Base-by-base conservation (phyloP, 2,888 invertebrate genomes). In the Eristalinus sepulchralis region DNA sequence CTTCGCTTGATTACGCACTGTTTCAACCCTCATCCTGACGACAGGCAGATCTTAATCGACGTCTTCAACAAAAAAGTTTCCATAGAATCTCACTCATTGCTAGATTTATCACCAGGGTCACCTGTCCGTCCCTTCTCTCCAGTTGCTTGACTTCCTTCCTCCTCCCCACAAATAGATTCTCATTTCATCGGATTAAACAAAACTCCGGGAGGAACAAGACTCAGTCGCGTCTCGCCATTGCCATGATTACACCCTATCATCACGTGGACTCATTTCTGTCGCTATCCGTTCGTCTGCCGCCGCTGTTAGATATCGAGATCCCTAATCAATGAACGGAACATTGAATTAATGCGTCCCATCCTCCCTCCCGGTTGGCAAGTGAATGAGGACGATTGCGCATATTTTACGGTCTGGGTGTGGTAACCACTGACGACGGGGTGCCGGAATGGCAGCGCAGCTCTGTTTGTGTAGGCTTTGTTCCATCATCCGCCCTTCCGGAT, bases 261-360 rank as follows among this genome's bases (percentile, higher is more conserved):
- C 66, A 62, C 3, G 11, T 59, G 64, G 9, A 36, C 6, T 22
- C 9, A 31, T 34, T 57, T 72, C 20, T n/a, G 47, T 17, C 17
- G 47, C 47, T 47, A 39, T 39, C 39, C 39, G 13, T 13, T 24
- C n/a, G 75, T 31, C 53, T 47, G n/a, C 57, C 36, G 67, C 47
- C 39, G n/a, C n/a, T n/a, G 47, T 47, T 47, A n/a, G 47, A 47
- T 47, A 60, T 22, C 33, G 33, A 84, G 70, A 81, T 84, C 76
- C 70, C 75, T 81, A 76, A 76, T 84, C 84, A 84, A 80, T 75
- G 80, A 66, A 75, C 66, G 83, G 80, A 84, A 84, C 75, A 81
- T 76, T 84, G 81, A 84, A 81, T 81, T 76, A 84, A 84, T 81
- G 80, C 60, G 80, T 81, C 57, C 71, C 55, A 60, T 76, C 81